These are phyloP conservation scores for Tamias sibiricus DNA, from an alignment of 2,113 vertebrate genomes.

Conservation along the genomic window DNA sequence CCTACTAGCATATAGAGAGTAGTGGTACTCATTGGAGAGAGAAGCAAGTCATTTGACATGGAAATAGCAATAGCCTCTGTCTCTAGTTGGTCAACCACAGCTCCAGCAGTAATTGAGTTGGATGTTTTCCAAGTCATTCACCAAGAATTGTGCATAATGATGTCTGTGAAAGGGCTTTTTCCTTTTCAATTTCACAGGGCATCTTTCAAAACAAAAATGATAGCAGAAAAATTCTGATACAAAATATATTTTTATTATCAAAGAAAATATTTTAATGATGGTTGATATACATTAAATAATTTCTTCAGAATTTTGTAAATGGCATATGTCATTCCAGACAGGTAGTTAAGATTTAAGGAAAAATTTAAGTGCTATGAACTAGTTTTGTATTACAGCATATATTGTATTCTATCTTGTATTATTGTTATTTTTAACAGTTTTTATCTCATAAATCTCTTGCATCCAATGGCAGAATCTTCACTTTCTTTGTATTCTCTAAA, in stretches of 20 bases:
- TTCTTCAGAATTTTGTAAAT: conserved; percentile 1
- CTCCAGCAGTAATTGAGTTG: conserved; percentile 53
- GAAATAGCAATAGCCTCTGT: conserved; percentile 53
- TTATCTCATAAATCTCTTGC: conserved; percentile 29
- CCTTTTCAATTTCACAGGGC: conserved; percentile 49
- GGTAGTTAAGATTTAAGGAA: neutral
- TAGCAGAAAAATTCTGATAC: neutral
- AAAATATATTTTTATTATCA: conserved; percentile 7
- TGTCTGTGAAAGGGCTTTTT: neutral
- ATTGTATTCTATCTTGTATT: neutral
- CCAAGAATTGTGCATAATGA: conserved; percentile 22
- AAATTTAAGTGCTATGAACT: neutral
- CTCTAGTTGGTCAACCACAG: conserved; percentile 30
- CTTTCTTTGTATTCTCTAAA: conserved; percentile 10
- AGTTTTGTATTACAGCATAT: conserved; percentile 15
- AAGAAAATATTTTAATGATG: conserved; percentile 16
- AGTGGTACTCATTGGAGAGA: conserved; percentile 45
- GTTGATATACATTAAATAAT: neutral
- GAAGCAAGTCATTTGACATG: conserved; percentile 34
- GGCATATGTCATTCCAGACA: neutral
- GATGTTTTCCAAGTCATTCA: conserved; percentile 50
- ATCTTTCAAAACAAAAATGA: conserved; percentile 28
- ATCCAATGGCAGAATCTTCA: neutral
- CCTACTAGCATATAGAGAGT: conserved; percentile 21
- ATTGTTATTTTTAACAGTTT: conserved; percentile 3